Conservation (phyloP, 2,797 vertebrate species). For the Melanotaenia pygmaea region DNA sequence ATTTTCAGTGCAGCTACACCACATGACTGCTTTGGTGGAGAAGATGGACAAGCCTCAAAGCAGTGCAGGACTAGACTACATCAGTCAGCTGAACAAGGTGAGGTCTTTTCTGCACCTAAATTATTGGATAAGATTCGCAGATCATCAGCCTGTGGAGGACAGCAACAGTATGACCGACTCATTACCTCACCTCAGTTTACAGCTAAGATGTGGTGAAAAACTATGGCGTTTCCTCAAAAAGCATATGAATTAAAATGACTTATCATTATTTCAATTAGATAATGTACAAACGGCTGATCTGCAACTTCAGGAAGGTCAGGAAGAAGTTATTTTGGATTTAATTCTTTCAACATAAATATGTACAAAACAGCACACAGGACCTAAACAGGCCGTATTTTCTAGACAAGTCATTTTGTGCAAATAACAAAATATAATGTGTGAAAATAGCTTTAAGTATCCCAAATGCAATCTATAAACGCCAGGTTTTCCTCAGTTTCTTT, state of each 20-base stretch:
- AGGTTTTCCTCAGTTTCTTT: not conserved
- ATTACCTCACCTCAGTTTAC: not conserved
- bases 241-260: no score
- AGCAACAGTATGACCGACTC: not conserved
- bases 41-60: constrained; percentile 85
- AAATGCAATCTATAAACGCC: not conserved
- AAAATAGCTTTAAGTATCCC: not conserved
- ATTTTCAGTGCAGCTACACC: constrained; percentile 90
- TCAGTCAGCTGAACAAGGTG: constrained; percentile 91
- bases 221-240: not conserved
- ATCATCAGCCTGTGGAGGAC: not conserved
- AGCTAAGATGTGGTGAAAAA: not conserved
- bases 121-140: not conserved
- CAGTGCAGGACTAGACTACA: constrained; percentile 71
- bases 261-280: not conserved
- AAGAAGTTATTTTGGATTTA: not conserved
- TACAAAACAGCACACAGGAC: not conserved
- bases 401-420: not conserved
- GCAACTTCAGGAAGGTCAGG: not conserved
- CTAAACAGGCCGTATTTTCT: not conserved
- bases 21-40: constrained; percentile 87
- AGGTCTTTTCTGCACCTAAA: constrained; percentile 5
- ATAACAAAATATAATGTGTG: not conserved
- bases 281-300: not conserved
- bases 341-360: not conserved